A percentile compares a stretch with the other conserved stretches of the same genome.
Evolutionary conservation across 2,888 invertebrate genomes (phyloP).

Genomic region (Scaptomyza caliginosa): DNA sequence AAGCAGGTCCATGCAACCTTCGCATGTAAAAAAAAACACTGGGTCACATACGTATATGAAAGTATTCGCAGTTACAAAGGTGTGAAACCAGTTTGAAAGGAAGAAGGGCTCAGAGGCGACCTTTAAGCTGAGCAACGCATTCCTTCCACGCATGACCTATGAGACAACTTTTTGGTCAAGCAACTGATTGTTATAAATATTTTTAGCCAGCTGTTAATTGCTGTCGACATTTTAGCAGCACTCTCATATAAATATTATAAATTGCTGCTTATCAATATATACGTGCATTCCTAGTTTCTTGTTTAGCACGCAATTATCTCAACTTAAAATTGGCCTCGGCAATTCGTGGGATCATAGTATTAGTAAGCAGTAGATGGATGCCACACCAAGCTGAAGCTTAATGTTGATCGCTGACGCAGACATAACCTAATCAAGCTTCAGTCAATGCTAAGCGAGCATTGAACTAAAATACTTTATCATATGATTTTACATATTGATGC

Average conservation of each 20-base stretch:
- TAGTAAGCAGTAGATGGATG: constrained; percentile 4
- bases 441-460: constrained; percentile 50
- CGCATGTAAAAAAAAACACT: constrained; percentile 19
- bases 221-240: constrained; percentile 6
- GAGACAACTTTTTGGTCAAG: constrained; percentile 15
- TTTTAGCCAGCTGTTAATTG: constrained; percentile 19
- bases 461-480: constrained; percentile 33
- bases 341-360: constrained; percentile 19
- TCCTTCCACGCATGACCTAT: constrained; percentile 41
- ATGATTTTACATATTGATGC: constrained; percentile 24
- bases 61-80: constrained; percentile 2
- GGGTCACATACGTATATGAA: constrained; percentile 26
- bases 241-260: constrained; percentile 15
- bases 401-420: constrained; percentile 17
- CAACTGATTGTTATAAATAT: constrained; percentile 14
- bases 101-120: constrained; percentile 49
- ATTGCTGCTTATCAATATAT: constrained; percentile 43
- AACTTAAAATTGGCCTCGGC: constrained; percentile 40
- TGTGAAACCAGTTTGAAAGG: constrained; percentile 50
- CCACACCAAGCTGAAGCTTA: constrained; percentile 17
- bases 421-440: constrained; percentile 29
- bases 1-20: constrained; percentile 40
- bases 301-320: constrained; percentile 53
- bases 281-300: constrained; percentile 50
- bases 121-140: constrained; percentile 32